Conservation (phyloP, 2,113 vertebrate genomes). For the Podarcis cretensis region DNA sequence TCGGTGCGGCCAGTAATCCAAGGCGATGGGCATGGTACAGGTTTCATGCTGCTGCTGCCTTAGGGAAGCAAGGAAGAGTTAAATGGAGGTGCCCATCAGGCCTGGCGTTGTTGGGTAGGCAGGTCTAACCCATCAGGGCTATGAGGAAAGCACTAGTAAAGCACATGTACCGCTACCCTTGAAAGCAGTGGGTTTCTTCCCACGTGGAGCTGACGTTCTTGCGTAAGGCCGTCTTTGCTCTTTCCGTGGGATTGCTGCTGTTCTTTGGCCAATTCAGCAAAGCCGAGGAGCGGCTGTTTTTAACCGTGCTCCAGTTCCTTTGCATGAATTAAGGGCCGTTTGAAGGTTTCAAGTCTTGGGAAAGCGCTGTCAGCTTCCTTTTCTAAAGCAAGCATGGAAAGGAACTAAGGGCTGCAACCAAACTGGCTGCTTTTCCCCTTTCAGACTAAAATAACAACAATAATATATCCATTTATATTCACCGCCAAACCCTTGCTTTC, state of each 20-base stretch:
- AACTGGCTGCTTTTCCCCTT: not conserved
- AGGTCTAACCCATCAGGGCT: not conserved
- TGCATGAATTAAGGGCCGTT: not conserved
- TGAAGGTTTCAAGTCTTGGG: not conserved
- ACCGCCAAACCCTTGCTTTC: not conserved
- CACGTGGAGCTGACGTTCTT: not conserved
- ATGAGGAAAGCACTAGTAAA: not conserved
- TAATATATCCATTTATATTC: not conserved
- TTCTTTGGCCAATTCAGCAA: not conserved
- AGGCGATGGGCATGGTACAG: no score
- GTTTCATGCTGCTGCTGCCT: no score
- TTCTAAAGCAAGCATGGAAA: constrained; percentile 17
- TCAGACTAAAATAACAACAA: not conserved
- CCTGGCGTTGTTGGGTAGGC: not conserved
- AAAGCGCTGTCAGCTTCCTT: not conserved
- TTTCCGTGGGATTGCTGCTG: not conserved
- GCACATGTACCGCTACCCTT: not conserved
- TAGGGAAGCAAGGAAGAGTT: not conserved
- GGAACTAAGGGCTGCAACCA: not conserved
- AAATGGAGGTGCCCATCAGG: not conserved
- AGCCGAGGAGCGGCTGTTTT: not conserved
- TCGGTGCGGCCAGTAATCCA: no score
- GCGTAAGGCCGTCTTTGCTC: not conserved
- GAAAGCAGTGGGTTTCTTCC: not conserved
- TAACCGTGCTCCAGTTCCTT: not conserved